Conservation (phyloP, 1,140 invertebrate genomes). For the Nomia melanderi region DNA sequence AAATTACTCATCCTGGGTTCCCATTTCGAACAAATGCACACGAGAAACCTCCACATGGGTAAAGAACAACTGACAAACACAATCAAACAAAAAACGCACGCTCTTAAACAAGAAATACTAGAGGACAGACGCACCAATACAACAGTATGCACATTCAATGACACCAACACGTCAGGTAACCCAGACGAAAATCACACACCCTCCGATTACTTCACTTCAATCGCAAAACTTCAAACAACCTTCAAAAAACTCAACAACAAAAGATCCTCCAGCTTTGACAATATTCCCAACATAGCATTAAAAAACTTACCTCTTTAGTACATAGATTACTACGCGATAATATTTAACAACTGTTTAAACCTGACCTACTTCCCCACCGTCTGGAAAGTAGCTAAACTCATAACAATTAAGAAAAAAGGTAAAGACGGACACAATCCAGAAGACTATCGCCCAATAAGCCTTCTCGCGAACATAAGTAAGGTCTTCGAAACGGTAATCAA, state of each 20-base stretch:
- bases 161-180: not conserved
- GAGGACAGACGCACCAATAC: not conserved
- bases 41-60: not conserved
- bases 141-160: not conserved
- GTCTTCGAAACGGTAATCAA: not conserved
- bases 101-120: not conserved
- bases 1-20: not conserved
- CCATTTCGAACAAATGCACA: not conserved
- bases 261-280: conserved; percentile 8
- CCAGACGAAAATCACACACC: not conserved
- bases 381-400: conserved; percentile 14
- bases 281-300: conserved; percentile 10
- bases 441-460: not conserved
- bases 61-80: not conserved
- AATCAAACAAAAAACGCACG: not conserved
- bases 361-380: not conserved
- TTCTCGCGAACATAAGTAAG: not conserved
- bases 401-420: conserved; percentile 20
- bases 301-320: not conserved
- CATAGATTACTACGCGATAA: not conserved
- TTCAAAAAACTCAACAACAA: conserved; percentile 17
- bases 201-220: not conserved
- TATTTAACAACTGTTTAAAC: conserved; percentile 32
- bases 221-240: not conserved
- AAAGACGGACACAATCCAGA: not conserved